A percentile compares a stretch with the other conserved stretches of the same genome.
These are phyloP conservation scores for Perodicticus potto DNA, from an alignment of 2,797 vertebrate species.

Conservation along the genomic window DNA sequence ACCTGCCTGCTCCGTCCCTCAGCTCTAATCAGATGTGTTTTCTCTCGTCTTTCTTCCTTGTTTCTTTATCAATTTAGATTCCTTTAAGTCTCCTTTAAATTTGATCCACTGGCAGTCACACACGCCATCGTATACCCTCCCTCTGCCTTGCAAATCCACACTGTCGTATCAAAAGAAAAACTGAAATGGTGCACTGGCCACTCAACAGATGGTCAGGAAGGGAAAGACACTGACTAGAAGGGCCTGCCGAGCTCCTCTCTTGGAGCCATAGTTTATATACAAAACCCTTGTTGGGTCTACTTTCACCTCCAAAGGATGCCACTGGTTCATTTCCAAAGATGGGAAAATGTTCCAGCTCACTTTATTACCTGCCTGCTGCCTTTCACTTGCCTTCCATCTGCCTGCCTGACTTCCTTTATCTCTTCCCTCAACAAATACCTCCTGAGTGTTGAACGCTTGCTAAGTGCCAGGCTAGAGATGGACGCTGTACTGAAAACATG, in stretches of 20 bases:
- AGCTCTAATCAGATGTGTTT: not conserved
- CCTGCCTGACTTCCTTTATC: not conserved
- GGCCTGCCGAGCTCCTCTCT: not conserved
- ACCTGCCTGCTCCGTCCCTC: not conserved
- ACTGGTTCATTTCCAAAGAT: not conserved
- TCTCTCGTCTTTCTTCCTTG: not conserved
- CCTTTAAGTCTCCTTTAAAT: slow-evolving; percentile 38
- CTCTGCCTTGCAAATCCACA: not conserved
- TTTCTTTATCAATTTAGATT: not conserved
- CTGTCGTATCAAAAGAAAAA: not conserved
- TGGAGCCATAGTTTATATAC: not conserved
- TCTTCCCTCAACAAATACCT: not conserved
- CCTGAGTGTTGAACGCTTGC: not conserved
- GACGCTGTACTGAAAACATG: no score
- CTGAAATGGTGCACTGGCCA: not conserved
- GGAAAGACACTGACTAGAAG: not conserved
- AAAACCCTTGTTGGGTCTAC: not conserved
- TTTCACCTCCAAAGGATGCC: not conserved
- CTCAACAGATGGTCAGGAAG: not conserved
- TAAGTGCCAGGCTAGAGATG: not conserved
- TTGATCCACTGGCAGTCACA: not conserved
- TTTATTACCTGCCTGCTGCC: not conserved
- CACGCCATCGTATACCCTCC: not conserved
- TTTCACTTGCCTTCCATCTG: not conserved
- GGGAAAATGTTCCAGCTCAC: not conserved